Evolutionary conservation across 2,797 vertebrate genomes (phyloP), one percentile per base, ranked within the genome.

Genomic region (Limosa lapponica): DNA sequence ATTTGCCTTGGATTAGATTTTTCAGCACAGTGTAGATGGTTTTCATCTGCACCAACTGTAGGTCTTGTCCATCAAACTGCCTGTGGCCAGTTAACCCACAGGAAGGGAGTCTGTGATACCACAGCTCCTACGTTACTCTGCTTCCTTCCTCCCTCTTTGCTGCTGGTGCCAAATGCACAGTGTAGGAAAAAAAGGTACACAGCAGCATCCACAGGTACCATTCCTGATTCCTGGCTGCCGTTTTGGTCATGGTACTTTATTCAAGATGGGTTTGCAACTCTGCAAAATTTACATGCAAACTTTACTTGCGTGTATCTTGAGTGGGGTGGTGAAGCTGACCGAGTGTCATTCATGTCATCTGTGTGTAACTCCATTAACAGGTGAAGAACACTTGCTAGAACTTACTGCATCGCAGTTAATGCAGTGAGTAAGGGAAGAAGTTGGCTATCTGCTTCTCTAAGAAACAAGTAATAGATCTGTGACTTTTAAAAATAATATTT

Each of bases 71-170:
- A 11, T 79, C 75, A 64, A 36, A 34, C 27, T 83, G 49, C 49
- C 36, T 39, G 6, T 25, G 49, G 44, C 65, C 90, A 81, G 77
- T 90, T 90, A 95, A 55, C 62, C 67, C 74, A 15, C 86, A 75
- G 92, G 90, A 94, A 91, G 46, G 65, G 81, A 88, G 71, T 44
- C 82, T 70, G 69, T 14, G 2, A 6, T 69, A 34, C 28, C 51
- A 27, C 36, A 66, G 66, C 55, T 73, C 64, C 64, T 41, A 0
- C 0, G 0, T 87, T 88, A 37, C 74, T 66, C 78, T 77, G 39
- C 61, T 92, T 96, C 87, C 89, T 95, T 95, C 94, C 89, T 95
- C 34, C 28, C 30, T 78, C n/a, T 71, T 43, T 37, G 36, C 73
- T 70, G 44, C 34, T 43, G 32, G 13, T 27, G 18, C 57, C 66